Conservation (phyloP, 2,888 invertebrate species). For the Epirrhoe alternata region DNA sequence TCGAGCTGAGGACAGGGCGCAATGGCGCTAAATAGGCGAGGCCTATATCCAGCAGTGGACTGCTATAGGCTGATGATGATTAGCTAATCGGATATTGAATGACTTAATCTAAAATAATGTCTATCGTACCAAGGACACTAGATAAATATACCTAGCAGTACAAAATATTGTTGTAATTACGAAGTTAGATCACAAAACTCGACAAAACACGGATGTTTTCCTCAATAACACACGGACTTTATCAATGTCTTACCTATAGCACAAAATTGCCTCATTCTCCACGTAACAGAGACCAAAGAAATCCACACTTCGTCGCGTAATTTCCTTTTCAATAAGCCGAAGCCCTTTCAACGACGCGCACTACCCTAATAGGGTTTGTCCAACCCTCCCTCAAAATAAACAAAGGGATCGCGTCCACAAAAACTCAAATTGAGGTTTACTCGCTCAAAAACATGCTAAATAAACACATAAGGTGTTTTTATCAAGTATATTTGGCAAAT, state of each 20-base stretch:
- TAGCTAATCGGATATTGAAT: too few relatives aligned
- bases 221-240: background rate
- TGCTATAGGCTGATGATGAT: too few relatives aligned
- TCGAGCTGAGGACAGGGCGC: too few relatives aligned
- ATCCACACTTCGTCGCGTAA: slow-evolving; percentile 34
- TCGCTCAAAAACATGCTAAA: slow-evolving; percentile 30
- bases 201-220: background rate
- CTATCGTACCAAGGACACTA: too few relatives aligned
- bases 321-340: slow-evolving; percentile 54
- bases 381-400: slow-evolving; percentile 69
- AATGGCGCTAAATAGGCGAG: too few relatives aligned
- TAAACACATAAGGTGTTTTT: slow-evolving; percentile 21
- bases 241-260: slow-evolving; percentile 14
- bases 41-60: too few relatives aligned
- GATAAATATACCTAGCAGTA: too few relatives aligned
- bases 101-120: too few relatives aligned
- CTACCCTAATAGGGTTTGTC: slow-evolving; percentile 57
- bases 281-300: slow-evolving; percentile 6
- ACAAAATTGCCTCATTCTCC: slow-evolving; percentile 27
- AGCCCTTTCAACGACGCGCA: slow-evolving; percentile 56
- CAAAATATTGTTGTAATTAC: background rate
- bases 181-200: background rate
- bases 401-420: slow-evolving; percentile 58
- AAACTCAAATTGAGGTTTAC: slow-evolving; percentile 51
- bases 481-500: slow-evolving; percentile 18